Evolutionary conservation across 2,113 vertebrate species (phyloP).

Genomic region (Spilogale gracilis): DNA sequence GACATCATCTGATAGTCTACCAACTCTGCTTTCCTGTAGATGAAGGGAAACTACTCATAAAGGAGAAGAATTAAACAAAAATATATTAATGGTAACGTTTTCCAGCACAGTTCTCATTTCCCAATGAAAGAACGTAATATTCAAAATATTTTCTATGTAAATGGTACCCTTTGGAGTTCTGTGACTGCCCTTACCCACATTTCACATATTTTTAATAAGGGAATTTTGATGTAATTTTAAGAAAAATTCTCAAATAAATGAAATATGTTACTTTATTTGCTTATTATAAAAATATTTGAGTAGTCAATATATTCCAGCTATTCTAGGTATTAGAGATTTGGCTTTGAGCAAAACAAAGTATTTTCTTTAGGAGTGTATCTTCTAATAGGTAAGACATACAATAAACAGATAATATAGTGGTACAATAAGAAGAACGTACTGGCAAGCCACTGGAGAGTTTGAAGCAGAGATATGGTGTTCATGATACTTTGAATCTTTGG

Average conservation of each 20-base stretch:
- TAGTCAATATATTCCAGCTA: background rate
- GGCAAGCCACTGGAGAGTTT: background rate
- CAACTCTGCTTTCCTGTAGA: background rate
- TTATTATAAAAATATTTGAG: background rate
- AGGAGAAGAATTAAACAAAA: background rate
- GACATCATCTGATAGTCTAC: constrained; percentile 7
- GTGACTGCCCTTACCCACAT: background rate
- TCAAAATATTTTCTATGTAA: background rate
- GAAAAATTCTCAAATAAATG: background rate
- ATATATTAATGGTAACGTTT: background rate
- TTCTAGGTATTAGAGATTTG: background rate
- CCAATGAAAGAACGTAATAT: background rate
- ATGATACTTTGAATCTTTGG: background rate
- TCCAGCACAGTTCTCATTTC: background rate
- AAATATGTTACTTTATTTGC: background rate
- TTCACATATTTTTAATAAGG: background rate
- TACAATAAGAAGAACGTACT: too few relatives aligned
- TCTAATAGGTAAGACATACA: background rate
- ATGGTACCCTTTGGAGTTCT: background rate
- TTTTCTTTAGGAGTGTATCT: background rate
- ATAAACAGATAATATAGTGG: background rate
- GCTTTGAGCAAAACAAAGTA: background rate
- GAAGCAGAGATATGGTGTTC: background rate
- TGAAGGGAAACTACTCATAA: background rate
- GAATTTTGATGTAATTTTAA: background rate